Conservation (phyloP, 2,797 vertebrate genomes). For the Poecilia gillii region DNA sequence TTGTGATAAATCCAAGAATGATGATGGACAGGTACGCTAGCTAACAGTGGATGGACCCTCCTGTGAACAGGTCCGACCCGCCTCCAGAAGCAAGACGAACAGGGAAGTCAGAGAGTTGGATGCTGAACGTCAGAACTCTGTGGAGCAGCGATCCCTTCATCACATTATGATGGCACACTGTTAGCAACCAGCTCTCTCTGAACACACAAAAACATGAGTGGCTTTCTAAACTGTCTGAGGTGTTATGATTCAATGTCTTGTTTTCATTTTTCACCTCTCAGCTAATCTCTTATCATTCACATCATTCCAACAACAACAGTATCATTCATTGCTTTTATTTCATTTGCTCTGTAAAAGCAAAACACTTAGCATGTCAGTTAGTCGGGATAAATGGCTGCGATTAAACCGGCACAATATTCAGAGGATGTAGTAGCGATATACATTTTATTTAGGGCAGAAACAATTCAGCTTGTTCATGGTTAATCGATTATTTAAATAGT, state of each 20-base stretch:
- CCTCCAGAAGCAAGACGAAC: neutral
- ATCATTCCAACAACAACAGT: neutral
- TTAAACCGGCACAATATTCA: neutral
- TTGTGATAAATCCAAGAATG: neutral
- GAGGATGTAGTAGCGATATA: neutral
- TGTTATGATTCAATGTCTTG: neutral
- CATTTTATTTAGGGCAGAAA: too few species aligned
- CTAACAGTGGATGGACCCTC: too few species aligned
- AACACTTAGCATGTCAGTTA: neutral
- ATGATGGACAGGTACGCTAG: neutral
- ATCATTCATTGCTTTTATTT: neutral
- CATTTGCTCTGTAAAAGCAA: neutral
- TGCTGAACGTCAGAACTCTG: neutral
- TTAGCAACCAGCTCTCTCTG: neutral
- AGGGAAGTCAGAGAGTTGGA: neutral
- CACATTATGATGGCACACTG: neutral
- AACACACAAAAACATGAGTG: neutral
- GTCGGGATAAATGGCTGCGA: neutral
- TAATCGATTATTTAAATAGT: too few species aligned
- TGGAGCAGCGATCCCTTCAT: neutral
- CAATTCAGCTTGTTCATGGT: too few species aligned
- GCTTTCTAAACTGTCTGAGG: neutral
- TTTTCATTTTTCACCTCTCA: neutral
- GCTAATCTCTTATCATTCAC: neutral
- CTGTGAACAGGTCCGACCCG: neutral